Evolutionary conservation across 2,888 invertebrate species (phyloP).

Genomic region (Macrophya alboannulata): DNA sequence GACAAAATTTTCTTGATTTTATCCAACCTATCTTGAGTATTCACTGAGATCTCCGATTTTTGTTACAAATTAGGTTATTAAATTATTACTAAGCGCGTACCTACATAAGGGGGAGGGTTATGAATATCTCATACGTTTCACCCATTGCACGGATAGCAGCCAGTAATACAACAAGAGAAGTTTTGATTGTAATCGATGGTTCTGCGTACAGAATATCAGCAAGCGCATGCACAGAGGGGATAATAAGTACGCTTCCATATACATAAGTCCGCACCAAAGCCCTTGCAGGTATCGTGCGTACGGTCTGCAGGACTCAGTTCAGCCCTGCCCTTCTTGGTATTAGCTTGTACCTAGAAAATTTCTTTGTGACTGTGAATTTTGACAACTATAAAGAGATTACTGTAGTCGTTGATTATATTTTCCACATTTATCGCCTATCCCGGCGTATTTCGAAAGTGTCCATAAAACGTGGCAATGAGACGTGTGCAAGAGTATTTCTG

Average conservation of each 20-base stretch:
- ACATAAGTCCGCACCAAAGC: background rate
- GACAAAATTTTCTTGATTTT: background rate
- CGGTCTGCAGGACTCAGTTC: slow-evolving; percentile 28
- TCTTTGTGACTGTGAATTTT: background rate
- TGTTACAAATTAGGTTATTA: background rate
- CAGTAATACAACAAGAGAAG: background rate
- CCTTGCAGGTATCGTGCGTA: background rate
- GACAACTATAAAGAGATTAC: background rate
- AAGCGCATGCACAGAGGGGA: slow-evolving; percentile 23
- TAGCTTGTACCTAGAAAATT: background rate
- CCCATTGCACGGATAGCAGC: background rate
- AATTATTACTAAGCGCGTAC: background rate
- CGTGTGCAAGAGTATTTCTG: background rate
- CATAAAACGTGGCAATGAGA: background rate
- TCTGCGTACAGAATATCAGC: background rate
- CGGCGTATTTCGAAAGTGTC: background rate
- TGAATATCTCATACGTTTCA: background rate
- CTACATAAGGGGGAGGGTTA: background rate
- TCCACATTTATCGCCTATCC: background rate
- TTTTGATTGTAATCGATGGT: background rate
- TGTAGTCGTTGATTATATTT: background rate
- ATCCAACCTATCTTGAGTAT: background rate
- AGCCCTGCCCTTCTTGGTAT: background rate
- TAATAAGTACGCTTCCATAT: slow-evolving; percentile 9
- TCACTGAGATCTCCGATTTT: background rate